Percentiles rank a stretch among this genome's conserved stretches.
Conservation (phyloP, 2,113 vertebrate species). For the Chroicocephalus ridibundus region DNA sequence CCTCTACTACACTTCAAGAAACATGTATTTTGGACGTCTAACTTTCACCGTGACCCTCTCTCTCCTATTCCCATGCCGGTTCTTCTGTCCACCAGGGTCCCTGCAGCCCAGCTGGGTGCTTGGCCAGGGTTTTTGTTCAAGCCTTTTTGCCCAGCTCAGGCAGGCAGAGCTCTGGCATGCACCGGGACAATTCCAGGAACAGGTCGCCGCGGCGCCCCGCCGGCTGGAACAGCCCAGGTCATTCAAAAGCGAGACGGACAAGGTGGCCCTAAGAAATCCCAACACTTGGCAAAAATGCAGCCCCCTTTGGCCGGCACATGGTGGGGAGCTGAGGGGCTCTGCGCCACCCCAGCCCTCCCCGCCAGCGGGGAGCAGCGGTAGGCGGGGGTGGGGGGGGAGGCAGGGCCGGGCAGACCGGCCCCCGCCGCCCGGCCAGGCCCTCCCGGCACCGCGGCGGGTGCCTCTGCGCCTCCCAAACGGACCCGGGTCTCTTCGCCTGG, state of each 20-base stretch:
- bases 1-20: background rate
- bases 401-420: too few relatives aligned
- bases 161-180: background rate
- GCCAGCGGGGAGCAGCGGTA: too few relatives aligned
- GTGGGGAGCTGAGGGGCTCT: too few relatives aligned
- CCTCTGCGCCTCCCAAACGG: background rate
- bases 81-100: background rate
- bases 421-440: too few relatives aligned
- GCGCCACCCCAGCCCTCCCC: background rate
- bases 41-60: background rate
- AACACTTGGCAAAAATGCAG: background rate
- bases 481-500: background rate
- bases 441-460: background rate
- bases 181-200: too few relatives aligned
- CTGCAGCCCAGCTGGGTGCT: background rate
- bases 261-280: too few relatives aligned
- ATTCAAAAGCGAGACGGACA: background rate
- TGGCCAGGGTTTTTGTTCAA: background rate
- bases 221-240: background rate
- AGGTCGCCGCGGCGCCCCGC: too few relatives aligned
- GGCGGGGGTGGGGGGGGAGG: background rate
- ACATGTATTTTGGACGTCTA: rapidly evolving
- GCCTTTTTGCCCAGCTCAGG: background rate
- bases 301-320: background rate
- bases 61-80: too few relatives aligned